A percentile compares a stretch with the other conserved stretches of the same genome.
Evolutionary conservation across 2,797 vertebrate genomes (phyloP).

Genomic region (Ataeniobius toweri): DNA sequence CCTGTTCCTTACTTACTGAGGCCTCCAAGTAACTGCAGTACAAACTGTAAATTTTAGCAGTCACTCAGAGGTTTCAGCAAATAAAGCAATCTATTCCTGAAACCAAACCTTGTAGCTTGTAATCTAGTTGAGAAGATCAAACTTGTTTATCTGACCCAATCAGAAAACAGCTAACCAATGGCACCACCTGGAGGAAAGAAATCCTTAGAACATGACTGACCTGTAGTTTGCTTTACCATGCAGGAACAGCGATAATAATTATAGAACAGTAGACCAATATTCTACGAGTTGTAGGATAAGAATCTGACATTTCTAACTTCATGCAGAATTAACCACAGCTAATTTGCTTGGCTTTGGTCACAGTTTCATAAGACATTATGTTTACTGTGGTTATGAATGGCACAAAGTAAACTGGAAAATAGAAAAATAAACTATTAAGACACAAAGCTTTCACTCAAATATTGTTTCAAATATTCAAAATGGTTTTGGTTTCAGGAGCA

Average conservation of each 20-base stretch:
- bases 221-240: not conserved
- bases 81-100: constrained; percentile 57
- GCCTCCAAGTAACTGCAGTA: constrained; percentile 47
- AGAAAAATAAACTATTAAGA: not conserved
- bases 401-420: not conserved
- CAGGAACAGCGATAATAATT: not conserved
- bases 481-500: constrained; percentile 54
- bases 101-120: constrained; percentile 25
- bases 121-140: not conserved
- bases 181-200: constrained; percentile 39
- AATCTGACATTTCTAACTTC: not conserved
- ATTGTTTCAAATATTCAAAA: constrained; percentile 34
- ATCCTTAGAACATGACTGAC: not conserved
- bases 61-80: constrained; percentile 57
- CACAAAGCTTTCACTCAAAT: not conserved
- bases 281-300: not conserved
- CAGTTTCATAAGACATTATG: not conserved
- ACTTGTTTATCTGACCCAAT: constrained; percentile 28
- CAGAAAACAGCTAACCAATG: not conserved
- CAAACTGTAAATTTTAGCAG: constrained; percentile 15
- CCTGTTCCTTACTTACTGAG: constrained; percentile 62
- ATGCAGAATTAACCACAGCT: not conserved
- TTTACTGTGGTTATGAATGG: not conserved
- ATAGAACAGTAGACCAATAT: not conserved
- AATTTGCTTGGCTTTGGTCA: not conserved